Conservation (phyloP, 1,140 invertebrate genomes). For the Archivesica marissinica region DNA sequence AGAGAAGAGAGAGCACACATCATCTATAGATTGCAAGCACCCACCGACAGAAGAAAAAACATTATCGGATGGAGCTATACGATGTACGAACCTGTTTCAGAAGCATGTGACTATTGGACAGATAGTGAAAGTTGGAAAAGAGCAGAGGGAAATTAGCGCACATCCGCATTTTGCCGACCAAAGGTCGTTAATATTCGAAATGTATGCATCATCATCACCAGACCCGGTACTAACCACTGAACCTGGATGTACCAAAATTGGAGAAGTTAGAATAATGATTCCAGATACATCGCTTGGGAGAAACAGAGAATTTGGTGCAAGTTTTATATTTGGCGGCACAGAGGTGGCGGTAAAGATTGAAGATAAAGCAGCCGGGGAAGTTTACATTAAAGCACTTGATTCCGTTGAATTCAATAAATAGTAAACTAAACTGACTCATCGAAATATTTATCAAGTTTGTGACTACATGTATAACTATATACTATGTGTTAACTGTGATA, state of each 20-base stretch:
- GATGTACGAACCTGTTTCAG: neutral
- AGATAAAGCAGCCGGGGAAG: neutral
- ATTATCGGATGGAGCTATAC: neutral
- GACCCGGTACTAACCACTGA: slow-evolving; percentile 8
- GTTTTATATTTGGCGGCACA: slow-evolving; percentile 34
- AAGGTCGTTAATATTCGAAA: neutral
- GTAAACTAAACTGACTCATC: too few species aligned
- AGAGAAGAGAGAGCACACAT: neutral
- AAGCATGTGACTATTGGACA: slow-evolving; percentile 15
- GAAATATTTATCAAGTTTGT: too few species aligned
- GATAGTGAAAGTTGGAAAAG: neutral
- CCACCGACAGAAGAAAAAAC: neutral
- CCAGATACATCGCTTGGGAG: neutral
- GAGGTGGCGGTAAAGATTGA: slow-evolving; percentile 27
- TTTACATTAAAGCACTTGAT: neutral
- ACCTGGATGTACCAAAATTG: slow-evolving; percentile 8
- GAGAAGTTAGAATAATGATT: neutral
- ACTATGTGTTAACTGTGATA: too few species aligned
- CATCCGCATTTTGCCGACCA: neutral
- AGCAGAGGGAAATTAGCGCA: neutral
- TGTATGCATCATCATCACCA: neutral
- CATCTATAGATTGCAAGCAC: neutral
- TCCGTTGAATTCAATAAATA: too few species aligned
- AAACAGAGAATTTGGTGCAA: slow-evolving; percentile 9
- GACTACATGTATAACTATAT: too few species aligned